A percentile compares a stretch with the other conserved stretches of the same genome.
phyloP scores from a whole-genome alignment of 2,113 vertebrate species.

The Pampusana beccarii region DNA sequence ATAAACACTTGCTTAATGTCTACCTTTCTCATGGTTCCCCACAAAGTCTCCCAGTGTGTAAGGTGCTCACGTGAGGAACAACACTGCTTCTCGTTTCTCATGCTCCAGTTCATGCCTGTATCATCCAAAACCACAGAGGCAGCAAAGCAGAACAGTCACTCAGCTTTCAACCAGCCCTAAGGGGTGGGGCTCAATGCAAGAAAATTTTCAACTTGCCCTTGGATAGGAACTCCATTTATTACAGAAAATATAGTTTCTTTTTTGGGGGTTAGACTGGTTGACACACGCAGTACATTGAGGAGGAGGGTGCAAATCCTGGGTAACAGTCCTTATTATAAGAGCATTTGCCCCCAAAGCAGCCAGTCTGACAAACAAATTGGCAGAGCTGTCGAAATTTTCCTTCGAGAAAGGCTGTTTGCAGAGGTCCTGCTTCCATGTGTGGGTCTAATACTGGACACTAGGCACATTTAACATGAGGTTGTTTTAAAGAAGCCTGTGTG shows the following conservation, averaged over 20 bases:
- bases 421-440: background rate
- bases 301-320: background rate
- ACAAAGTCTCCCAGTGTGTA: background rate
- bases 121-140: background rate
- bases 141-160: background rate
- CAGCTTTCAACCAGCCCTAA: background rate
- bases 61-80: slow-evolving; percentile 57
- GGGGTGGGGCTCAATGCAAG: background rate
- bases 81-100: background rate
- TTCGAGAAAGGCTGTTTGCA: background rate
- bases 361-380: background rate
- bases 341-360: background rate
- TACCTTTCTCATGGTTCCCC: background rate
- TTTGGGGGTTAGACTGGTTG: background rate
- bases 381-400: background rate
- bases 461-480: background rate
- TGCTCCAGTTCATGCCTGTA: background rate
- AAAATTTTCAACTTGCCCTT: background rate
- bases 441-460: background rate
- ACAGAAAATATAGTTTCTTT: background rate
- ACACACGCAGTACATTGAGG: background rate
- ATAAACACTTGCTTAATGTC: slow-evolving; percentile 18
- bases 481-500: background rate
- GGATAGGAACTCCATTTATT: background rate
- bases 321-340: background rate